Percentiles rank a stretch among this genome's conserved stretches.
phyloP scores from a whole-genome alignment of 2,888 invertebrate genomes.

The Hipparchia sbordonii region DNA sequence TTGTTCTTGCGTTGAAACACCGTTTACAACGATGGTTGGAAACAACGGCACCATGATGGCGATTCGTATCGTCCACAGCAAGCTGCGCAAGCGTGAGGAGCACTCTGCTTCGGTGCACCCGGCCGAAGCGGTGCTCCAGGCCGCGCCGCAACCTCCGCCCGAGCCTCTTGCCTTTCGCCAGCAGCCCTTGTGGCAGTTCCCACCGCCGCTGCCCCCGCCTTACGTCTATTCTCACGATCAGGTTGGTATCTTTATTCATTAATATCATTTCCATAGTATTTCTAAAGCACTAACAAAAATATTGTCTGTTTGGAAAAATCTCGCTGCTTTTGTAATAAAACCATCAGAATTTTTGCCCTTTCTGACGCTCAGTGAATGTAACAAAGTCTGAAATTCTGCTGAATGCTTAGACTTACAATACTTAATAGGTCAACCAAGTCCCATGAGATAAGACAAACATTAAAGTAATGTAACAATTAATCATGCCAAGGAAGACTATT shows the following conservation, averaged over 20 bases:
- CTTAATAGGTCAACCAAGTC: background rate
- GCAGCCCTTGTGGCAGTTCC: slow-evolving; percentile 92
- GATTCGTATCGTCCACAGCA: slow-evolving; percentile 95
- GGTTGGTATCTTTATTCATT: slow-evolving; percentile 80
- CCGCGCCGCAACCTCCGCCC: slow-evolving; percentile 74
- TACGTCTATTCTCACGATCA: slow-evolving; percentile 90
- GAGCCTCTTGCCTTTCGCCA: slow-evolving; percentile 85
- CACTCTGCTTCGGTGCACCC: slow-evolving; percentile 88
- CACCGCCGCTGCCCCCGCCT: slow-evolving; percentile 90
- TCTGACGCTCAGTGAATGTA: too few relatives aligned
- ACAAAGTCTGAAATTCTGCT: too few relatives aligned
- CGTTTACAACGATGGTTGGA: slow-evolving; percentile 88
- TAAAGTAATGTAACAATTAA: background rate
- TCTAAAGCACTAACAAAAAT: too few relatives aligned
- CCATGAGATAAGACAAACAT: slow-evolving; percentile 2
- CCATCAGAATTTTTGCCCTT: too few relatives aligned
- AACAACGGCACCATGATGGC: slow-evolving; percentile 93
- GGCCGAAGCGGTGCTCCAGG: slow-evolving; percentile 85
- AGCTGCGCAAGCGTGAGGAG: slow-evolving; percentile 93
- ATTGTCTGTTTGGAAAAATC: too few relatives aligned
- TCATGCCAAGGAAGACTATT: slow-evolving; percentile 8
- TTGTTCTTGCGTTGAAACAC: slow-evolving; percentile 75
- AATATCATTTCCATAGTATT: background rate
- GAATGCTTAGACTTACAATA: too few relatives aligned
- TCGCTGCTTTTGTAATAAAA: too few relatives aligned